Conservation (phyloP, 2,113 vertebrate species). For the Plecturocebus donacophilus region DNA sequence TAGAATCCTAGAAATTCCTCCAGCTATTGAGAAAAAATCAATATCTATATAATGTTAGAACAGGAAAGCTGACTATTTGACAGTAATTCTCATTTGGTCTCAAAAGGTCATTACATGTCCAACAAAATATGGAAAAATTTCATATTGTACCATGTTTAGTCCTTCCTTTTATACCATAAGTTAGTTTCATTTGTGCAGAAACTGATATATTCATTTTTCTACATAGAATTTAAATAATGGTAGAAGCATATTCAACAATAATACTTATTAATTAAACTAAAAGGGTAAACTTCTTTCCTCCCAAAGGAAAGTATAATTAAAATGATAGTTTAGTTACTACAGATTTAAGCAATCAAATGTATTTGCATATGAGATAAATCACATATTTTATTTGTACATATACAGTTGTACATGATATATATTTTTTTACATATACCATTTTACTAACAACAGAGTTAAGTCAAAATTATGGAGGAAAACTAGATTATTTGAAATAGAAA, state of each 20-base stretch:
- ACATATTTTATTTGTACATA: not conserved
- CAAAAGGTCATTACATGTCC: not conserved
- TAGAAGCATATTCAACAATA: not conserved
- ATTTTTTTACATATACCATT: not conserved
- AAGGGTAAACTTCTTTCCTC: not conserved
- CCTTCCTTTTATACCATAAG: not conserved
- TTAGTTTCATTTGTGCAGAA: not conserved
- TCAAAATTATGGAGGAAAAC: not conserved
- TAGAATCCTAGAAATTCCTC: not conserved
- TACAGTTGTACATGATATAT: not conserved
- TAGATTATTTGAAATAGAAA: not conserved
- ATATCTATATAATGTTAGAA: not conserved
- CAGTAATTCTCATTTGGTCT: not conserved
- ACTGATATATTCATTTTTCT: not conserved
- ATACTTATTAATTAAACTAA: not conserved
- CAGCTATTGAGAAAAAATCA: not conserved
- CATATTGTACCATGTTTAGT: not conserved
- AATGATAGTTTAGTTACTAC: not conserved
- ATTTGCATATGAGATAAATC: not conserved
- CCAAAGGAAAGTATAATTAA: not conserved
- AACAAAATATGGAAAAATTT: not conserved
- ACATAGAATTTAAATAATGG: not conserved
- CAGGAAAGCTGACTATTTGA: not conserved
- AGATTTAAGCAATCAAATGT: not conserved
- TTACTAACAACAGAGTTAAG: not conserved